Percentiles rank a stretch among this genome's conserved stretches.
Evolutionary conservation across 2,888 invertebrate genomes (phyloP).

Genomic region (Oscheius sp.): DNA sequence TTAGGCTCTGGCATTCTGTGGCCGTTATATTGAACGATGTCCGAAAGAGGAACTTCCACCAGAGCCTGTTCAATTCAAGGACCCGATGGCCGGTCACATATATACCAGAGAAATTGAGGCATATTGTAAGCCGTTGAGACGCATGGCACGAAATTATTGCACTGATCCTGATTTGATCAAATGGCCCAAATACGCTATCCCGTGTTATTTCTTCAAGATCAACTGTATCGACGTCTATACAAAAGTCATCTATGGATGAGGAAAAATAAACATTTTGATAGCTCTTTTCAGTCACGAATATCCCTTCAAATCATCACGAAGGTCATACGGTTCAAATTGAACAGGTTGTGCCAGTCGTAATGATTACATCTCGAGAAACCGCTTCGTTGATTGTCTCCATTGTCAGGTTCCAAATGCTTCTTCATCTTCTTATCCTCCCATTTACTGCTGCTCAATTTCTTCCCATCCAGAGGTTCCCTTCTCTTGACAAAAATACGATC

Average conservation of each 20-base stretch:
- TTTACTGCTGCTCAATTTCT: too few species aligned
- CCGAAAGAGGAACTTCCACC: constrained; percentile 39
- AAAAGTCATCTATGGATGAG: constrained; percentile 37
- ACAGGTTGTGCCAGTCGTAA: too few species aligned
- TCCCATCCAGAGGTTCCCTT: constrained; percentile 10
- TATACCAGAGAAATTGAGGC: constrained; percentile 48
- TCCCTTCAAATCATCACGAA: background rate
- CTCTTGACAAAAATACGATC: background rate
- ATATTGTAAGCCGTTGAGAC: constrained; percentile 39
- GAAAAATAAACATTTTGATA: background rate
- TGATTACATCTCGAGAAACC: too few species aligned
- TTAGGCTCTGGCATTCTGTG: constrained; percentile 52
- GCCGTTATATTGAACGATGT: constrained; percentile 48
- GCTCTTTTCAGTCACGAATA: background rate
- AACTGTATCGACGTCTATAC: constrained; percentile 47
- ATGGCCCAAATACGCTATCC: constrained; percentile 40
- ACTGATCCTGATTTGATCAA: constrained; percentile 50
- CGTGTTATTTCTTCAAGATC: constrained; percentile 47
- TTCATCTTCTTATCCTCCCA: too few species aligned
- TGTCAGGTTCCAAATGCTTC: too few species aligned
- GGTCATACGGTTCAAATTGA: background rate
- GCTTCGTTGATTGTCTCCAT: too few species aligned
- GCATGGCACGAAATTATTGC: constrained; percentile 48
- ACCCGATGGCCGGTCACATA: constrained; percentile 45
- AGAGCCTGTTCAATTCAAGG: constrained; percentile 42